Base-by-base conservation (phyloP, 1,140 invertebrate species). In the Drosophila rhopaloa region DNA sequence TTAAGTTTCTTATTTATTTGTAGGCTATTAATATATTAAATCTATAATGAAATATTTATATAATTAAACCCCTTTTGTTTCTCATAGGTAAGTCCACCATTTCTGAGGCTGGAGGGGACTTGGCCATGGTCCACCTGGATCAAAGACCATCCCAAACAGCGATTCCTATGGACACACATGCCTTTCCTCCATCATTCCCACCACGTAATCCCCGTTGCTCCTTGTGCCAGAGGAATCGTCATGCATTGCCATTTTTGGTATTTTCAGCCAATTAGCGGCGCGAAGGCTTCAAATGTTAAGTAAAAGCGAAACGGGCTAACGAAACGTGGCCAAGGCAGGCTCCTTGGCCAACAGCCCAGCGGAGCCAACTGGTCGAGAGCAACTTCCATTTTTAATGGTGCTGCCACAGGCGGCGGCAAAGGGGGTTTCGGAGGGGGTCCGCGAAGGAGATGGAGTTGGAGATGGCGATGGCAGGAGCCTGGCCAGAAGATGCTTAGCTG, bases 161-260 rank as follows among this genome's bases (percentile, higher is more conserved):
- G 9, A 48, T 54, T 51, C 14, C 55, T 32, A 24, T 43, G 57
- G 24, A 29, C 40, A 57, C 46, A 53, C 56, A 74, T 57, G 40
- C 46, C 58, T 57, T 44, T 46, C 4, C 47, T 41, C 60, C 11
- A 35, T 14, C 11, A 43, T 27, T 41, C n/a, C 37, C 66, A 38
- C 40, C 41, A 40, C 60, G 10, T n/a, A 24, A 32, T 24, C 35
- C 41, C 35, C 59, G 40, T 62, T 46, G 56, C 57, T 61, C 41
- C 40, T 43, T 38, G 37, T 4, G 67, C 41, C 57, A 61, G 19
- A 41, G 53, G 46, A 76, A 48, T 81, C 77, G 76, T 83, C 80
- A 89, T 84, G 81, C 76, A 89, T 89, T 83, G 82, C 86, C 86
- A 86, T 90, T 90, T 90, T 90, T 90, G 86, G 86, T 90, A 90